Percentiles rank a stretch among this genome's conserved stretches.
phyloP scores from a whole-genome alignment of 2,797 vertebrate species.

The Ctenochaetus hawaiiensis region DNA sequence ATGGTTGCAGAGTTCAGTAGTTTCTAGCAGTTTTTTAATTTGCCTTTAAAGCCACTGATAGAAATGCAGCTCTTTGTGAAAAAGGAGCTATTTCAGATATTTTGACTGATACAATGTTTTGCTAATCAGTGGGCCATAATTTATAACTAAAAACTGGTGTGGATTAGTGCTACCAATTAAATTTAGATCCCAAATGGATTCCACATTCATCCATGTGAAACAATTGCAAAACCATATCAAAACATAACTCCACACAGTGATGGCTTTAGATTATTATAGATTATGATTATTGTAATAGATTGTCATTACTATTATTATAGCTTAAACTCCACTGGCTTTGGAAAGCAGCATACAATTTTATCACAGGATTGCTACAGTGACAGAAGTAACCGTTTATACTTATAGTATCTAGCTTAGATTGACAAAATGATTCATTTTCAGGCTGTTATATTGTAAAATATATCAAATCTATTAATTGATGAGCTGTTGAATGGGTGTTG shows the following conservation, averaged over 20 bases:
- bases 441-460: background rate
- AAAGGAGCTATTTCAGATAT: background rate
- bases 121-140: background rate
- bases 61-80: background rate
- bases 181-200: background rate
- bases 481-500: background rate
- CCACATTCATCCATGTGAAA: slow-evolving; percentile 7
- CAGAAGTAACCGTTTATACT: background rate
- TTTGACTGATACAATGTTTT: slow-evolving; percentile 1
- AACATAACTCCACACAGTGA: no score
- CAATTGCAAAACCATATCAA: background rate
- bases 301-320: no score
- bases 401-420: background rate
- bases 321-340: background rate
- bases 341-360: background rate
- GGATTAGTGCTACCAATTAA: background rate
- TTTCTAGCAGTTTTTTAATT: background rate
- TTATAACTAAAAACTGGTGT: background rate
- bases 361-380: background rate
- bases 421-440: background rate
- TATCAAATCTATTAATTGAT: background rate
- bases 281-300: no score
- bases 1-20: background rate
- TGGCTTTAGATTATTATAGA: no score
- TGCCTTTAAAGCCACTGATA: background rate